These are phyloP conservation scores for Apogon hyalosoma DNA, from an alignment of 2,797 vertebrate genomes.

Conservation along the genomic window DNA sequence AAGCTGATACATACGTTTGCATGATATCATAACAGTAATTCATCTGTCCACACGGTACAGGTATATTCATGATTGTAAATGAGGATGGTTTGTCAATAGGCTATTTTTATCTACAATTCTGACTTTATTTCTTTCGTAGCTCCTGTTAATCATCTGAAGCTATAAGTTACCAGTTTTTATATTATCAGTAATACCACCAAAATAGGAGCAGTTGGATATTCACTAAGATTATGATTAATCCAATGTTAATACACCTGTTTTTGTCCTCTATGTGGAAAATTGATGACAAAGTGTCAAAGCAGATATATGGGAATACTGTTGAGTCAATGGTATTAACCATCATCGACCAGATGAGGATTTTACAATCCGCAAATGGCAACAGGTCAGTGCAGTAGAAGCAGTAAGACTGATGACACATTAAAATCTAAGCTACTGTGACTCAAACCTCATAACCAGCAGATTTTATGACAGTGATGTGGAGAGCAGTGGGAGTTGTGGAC, in stretches of 20 bases:
- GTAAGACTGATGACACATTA: conserved; percentile 7
- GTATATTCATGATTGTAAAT: neutral
- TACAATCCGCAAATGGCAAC: conserved; percentile 2
- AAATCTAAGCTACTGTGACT: conserved; percentile 3
- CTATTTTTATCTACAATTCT: neutral
- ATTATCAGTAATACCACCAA: neutral
- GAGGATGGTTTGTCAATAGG: neutral
- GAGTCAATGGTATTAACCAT: conserved; percentile 12
- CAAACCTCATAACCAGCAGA: neutral
- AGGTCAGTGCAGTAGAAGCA: conserved; percentile 22
- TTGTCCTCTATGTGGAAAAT: conserved; percentile 30
- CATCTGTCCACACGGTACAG: neutral
- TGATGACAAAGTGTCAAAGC: conserved; percentile 5
- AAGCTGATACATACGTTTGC: neutral
- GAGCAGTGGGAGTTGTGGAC: neutral
- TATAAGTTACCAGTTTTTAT: neutral
- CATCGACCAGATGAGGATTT: conserved; percentile 16
- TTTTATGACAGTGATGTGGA: neutral
- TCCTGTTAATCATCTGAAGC: neutral
- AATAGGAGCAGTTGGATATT: neutral
- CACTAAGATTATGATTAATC: conserved; percentile 7
- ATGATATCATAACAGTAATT: neutral
- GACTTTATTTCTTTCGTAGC: conserved; percentile 1
- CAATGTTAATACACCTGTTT: conserved; percentile 20
- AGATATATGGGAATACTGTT: conserved; percentile 3